Percentiles rank a stretch among this genome's conserved stretches.
phyloP scores from a whole-genome alignment of 2,113 vertebrate genomes.

The Pagrus major region DNA sequence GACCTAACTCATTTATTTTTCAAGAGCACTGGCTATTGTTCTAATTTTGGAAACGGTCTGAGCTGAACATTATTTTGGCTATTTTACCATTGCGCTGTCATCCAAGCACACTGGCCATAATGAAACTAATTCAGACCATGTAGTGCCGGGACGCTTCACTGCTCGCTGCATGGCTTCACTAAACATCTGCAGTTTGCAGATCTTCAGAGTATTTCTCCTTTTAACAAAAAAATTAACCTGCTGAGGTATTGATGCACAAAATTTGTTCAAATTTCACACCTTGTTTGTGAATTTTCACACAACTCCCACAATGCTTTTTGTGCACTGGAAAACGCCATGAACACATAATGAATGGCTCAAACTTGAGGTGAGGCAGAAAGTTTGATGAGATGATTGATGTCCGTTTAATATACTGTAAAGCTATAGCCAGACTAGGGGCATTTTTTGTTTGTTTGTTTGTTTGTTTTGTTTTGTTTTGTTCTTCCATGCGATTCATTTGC shows the following conservation, averaged over 20 bases:
- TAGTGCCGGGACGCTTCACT: conserved; percentile 10
- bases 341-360: background rate
- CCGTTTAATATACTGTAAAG: too few relatives aligned
- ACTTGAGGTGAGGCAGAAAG: background rate
- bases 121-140: conserved; percentile 25
- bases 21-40: conserved; percentile 33
- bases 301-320: conserved; percentile 31
- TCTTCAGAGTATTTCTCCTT: background rate
- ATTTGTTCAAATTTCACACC: conserved; percentile 5
- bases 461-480: too few relatives aligned
- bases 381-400: background rate
- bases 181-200: conserved; percentile 15
- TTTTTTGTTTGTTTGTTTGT: too few relatives aligned
- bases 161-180: background rate
- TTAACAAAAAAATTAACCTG: background rate
- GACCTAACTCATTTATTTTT: conserved; percentile 41
- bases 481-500: too few relatives aligned
- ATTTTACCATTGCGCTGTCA: conserved; percentile 3
- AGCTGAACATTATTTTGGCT: conserved; percentile 35
- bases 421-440: too few relatives aligned
- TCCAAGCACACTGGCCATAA: conserved; percentile 17
- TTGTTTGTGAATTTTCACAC: conserved; percentile 32
- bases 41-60: conserved; percentile 21
- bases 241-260: conserved; percentile 15
- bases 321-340: background rate